Base-by-base conservation (phyloP, 2,888 invertebrate genomes). In the Tyria jacobaeae region DNA sequence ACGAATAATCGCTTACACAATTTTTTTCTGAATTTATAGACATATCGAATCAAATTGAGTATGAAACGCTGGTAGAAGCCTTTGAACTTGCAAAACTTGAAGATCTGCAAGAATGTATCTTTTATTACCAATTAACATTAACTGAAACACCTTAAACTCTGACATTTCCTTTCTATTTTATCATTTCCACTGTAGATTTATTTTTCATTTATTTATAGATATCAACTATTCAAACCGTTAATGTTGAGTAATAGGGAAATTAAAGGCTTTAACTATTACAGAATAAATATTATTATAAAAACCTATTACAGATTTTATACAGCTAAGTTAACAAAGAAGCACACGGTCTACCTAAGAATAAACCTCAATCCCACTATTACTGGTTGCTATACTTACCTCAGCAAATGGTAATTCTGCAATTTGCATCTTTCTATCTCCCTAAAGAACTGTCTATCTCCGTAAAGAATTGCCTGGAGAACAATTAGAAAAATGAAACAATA, bases 81-180 rank as follows among this genome's bases (percentile, higher is more conserved):
- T 64, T 49, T 60, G 50, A 60, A 65, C 58, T 65, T 65, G 47
- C 57, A 55, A 66, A 62, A 57, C 25, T 25, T 60, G 10, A 59
- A 48, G 41, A 55, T 17, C 48, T 41, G 34, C 51, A 44, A 58
- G 24, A 39, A 10, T 39, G 14, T 52, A 10, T 51, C 24, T 56
- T 57, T 59, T 53, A 70, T 53, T 49, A 56, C 1, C 44, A 17
- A 57, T 70, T 53, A 53, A 59, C n/a, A 51, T 60, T 57, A 39
- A 55, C 25, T 27, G 27, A 51, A 41, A 56, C 44, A 53, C 25
- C 21, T 61, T 59, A 49, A 52, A 63, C 53, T 54, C 41, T 39
- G 49, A 57, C 24, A 62, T 62, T 50, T 53, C 44, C 49, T 41
- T 62, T 62, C 54, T 57, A 62, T 53, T 57, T 39, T 25, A 52